Conservation (phyloP, 2,113 vertebrate genomes). For the Vulpes vulpes region DNA sequence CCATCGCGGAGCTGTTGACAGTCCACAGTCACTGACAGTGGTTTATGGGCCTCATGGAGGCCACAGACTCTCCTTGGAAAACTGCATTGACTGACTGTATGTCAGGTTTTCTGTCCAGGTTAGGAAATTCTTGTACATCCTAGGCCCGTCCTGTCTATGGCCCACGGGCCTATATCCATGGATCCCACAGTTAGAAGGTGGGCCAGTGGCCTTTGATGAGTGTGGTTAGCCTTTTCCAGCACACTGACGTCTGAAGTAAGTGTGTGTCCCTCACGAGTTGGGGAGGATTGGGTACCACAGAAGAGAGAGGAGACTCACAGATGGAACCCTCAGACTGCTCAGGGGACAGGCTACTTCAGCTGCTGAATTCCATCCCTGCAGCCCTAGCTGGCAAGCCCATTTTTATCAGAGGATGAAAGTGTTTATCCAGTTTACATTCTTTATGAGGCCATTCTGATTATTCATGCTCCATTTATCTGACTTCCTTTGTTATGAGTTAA, state of each 20-base stretch:
- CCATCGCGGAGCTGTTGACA: not conserved
- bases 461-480: not conserved
- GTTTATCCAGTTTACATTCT: not conserved
- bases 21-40: not conserved
- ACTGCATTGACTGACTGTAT: accelerated
- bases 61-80: not conserved
- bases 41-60: not conserved
- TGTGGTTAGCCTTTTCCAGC: not conserved
- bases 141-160: not conserved
- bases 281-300: not conserved
- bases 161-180: not conserved
- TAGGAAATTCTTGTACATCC: not conserved
- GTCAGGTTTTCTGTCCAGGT: not conserved
- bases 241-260: not conserved
- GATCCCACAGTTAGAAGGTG: not conserved
- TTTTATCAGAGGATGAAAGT: not conserved
- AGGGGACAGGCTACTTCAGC: not conserved
- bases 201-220: not conserved
- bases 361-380: not conserved
- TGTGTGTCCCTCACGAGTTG: not conserved
- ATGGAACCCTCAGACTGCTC: not conserved
- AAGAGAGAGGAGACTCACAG: not conserved
- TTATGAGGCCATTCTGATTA: not conserved
- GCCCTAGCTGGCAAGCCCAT: not conserved
- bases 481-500: not conserved